These are phyloP conservation scores for Spinus pinus DNA, from an alignment of 2,797 vertebrate genomes.

Conservation along the genomic window DNA sequence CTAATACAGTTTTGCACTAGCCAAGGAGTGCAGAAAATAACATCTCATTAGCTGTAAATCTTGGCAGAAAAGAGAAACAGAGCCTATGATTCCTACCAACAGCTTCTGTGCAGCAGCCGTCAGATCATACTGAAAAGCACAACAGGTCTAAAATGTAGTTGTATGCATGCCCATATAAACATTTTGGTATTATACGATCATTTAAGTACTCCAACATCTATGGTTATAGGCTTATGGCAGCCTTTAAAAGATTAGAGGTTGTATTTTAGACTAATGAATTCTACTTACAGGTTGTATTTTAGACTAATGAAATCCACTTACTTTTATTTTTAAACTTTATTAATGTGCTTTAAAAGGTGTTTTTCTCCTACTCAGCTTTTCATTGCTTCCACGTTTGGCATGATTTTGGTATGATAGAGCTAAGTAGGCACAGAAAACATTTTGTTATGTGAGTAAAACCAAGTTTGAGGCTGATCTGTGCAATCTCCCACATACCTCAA, in stretches of 20 bases:
- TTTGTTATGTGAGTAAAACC: not conserved
- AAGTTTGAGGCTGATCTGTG: not conserved
- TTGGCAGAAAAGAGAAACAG: slow-evolving; percentile 28
- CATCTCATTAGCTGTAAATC: slow-evolving; percentile 19
- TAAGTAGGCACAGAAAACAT: not conserved
- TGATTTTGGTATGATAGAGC: not conserved
- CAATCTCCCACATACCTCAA: not conserved
- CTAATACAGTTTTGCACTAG: not conserved
- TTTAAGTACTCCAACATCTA: not conserved
- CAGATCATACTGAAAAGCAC: slow-evolving; percentile 19
- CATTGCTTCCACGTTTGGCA: not conserved
- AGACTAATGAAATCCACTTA: not conserved
- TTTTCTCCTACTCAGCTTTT: not conserved
- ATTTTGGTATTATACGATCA: not conserved
- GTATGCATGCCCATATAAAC: not conserved
- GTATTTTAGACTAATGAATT: not conserved
- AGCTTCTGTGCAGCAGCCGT: slow-evolving; percentile 37
- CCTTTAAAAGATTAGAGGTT: slow-evolving; percentile 3
- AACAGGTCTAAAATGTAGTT: slow-evolving; percentile 9
- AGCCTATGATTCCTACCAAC: not conserved
- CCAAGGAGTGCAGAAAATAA: slow-evolving; percentile 9
- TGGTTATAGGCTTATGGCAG: not conserved
- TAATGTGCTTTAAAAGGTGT: not conserved
- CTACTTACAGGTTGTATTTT: not conserved
- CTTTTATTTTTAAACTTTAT: slow-evolving; percentile 9